Evolutionary conservation across 2,113 vertebrate genomes (phyloP).

Genomic region (Sphyrna mokarran): DNA sequence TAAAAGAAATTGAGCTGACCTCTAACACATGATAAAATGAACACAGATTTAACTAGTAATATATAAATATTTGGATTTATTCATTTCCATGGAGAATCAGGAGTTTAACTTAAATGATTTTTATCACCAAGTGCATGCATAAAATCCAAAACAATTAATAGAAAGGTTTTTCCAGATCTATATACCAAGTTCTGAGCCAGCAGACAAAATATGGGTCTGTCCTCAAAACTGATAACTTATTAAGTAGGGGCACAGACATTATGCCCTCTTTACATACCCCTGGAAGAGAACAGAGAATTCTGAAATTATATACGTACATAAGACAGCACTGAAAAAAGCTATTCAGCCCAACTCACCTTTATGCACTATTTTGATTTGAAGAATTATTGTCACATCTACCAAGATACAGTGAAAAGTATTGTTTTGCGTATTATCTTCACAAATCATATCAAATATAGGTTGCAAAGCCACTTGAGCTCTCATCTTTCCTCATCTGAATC

Average conservation of each 20-base stretch:
- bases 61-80: not conserved
- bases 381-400: too few relatives aligned
- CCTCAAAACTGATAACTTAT: too few relatives aligned
- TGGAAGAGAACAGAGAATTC: not conserved
- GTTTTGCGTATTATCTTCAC: too few relatives aligned
- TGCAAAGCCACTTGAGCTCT: too few relatives aligned
- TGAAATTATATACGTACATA: not conserved
- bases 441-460: too few relatives aligned
- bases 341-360: too few relatives aligned
- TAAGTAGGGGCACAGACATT: not conserved
- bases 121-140: not conserved
- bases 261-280: not conserved
- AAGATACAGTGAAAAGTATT: too few relatives aligned
- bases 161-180: not conserved
- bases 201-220: not conserved
- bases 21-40: not conserved
- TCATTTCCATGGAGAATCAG: not conserved
- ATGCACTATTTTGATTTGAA: too few relatives aligned
- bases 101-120: not conserved
- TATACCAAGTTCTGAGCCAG: not conserved
- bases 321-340: too few relatives aligned
- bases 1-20: not conserved
- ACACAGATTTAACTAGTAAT: not conserved
- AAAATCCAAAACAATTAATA: not conserved
- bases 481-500: too few relatives aligned